Base-by-base conservation (phyloP, 2,888 invertebrate genomes). In the Netelia fuscicornis region DNA sequence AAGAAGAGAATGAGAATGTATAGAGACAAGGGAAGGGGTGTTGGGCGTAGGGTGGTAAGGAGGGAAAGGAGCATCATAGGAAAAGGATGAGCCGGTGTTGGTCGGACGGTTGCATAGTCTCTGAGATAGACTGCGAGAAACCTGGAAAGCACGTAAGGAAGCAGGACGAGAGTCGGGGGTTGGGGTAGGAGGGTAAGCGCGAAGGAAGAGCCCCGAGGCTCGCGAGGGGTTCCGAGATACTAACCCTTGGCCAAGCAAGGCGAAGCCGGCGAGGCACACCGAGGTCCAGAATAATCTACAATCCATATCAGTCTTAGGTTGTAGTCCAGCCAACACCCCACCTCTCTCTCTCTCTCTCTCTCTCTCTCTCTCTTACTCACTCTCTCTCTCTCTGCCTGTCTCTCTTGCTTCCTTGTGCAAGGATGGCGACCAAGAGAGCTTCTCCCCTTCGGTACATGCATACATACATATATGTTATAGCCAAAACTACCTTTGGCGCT, bases 231-330 rank as follows among this genome's bases (percentile, higher is more conserved):
- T 89, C 79, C 78, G 89, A 92, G 92, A 92, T 92, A 91, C 91
- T 92, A 92, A 92, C 92, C 91, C 92, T 92, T 92, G 93, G 92
- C 93, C 93, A 92, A 91, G 92, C 92, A 65, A 79, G 48, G 81
- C 74, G 76, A 84, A 81, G 68, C 76, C 77, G 67, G 67, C 54
- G 25, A 68, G 91, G 91, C 92, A 92, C 91, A 92, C 92, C 91
- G 91, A 93, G 93, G 93, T 93, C 93, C 93, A 93, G 93, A 93
- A 93, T 93, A 93, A 93, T 93, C 93, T 93, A 93, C 93, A 93
- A 93, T 93, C 93, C 93, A 93, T 93, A 93, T 93, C 93, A 93
- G 93, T 93, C 93, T 93, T 93, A 92, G 92, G 90, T 92, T 71
- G 85, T 86, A 92, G 85, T 92, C 92, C 91, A 90, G 91, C 90